Conservation (phyloP, 2,888 invertebrate species). For the Disparrhopalites patrizii region DNA sequence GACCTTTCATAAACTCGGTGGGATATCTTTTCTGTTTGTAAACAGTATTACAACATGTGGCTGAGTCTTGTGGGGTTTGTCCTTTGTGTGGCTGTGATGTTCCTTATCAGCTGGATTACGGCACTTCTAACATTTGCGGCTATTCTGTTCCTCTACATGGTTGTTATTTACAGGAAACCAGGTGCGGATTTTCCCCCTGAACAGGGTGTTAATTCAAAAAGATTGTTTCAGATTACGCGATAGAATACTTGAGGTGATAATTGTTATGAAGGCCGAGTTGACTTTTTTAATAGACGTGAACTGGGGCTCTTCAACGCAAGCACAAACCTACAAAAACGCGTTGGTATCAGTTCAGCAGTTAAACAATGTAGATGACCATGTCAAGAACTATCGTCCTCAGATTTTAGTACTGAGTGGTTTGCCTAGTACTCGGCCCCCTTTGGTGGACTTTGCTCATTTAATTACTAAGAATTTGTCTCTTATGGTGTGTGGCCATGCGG, state of each 20-base stretch:
- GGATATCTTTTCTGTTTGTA: not conserved
- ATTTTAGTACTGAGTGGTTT: slow-evolving; percentile 78
- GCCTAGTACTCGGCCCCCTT: slow-evolving; percentile 77
- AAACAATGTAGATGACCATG: slow-evolving; percentile 81
- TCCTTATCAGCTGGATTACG: slow-evolving; percentile 56
- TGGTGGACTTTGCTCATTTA: slow-evolving; percentile 84
- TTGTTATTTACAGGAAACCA: slow-evolving; percentile 90
- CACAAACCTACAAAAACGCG: slow-evolving; percentile 91
- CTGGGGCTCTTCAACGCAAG: slow-evolving; percentile 96
- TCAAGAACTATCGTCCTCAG: slow-evolving; percentile 96
- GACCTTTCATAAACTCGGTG: not conserved
- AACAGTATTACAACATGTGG: slow-evolving; percentile 89
- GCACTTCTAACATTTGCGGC: slow-evolving; percentile 81
- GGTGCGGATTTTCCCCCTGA: slow-evolving; percentile 56
- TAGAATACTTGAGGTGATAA: not conserved
- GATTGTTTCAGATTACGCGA: too few species aligned
- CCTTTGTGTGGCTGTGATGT: slow-evolving; percentile 70
- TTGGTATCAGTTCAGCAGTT: slow-evolving; percentile 71
- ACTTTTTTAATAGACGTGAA: slow-evolving; percentile 72
- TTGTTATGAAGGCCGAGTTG: not conserved
- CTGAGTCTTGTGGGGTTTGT: slow-evolving; percentile 77
- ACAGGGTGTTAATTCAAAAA: too few species aligned
- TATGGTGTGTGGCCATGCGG: slow-evolving; percentile 81
- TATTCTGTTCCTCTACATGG: slow-evolving; percentile 80
- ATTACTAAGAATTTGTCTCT: slow-evolving; percentile 89